phyloP scores from a whole-genome alignment of 2,113 vertebrate species.

The Amphiprion percula region DNA sequence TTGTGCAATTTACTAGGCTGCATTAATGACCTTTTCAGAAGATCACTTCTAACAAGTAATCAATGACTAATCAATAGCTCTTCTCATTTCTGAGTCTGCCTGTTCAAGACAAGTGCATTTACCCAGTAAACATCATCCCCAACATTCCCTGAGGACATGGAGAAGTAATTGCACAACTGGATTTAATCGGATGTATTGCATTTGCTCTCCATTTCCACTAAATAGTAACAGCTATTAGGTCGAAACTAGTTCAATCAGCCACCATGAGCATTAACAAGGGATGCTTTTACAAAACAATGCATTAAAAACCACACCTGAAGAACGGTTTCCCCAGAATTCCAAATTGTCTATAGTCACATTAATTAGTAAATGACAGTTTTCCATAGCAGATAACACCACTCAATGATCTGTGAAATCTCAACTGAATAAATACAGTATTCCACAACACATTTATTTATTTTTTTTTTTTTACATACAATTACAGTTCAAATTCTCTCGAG shows the following conservation, averaged over 20 bases:
- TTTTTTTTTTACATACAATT: too few species aligned
- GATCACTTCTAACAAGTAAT: not conserved
- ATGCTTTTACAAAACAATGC: too few species aligned
- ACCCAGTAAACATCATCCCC: not conserved
- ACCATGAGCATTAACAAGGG: not conserved
- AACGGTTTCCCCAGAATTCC: too few species aligned
- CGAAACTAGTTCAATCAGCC: not conserved
- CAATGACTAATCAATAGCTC: constrained; percentile 1
- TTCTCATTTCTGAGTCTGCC: not conserved
- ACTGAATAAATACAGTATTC: too few species aligned
- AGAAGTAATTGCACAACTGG: constrained; percentile 1
- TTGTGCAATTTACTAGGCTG: not conserved
- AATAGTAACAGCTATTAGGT: not conserved
- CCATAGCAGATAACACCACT: too few species aligned
- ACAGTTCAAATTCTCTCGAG: too few species aligned
- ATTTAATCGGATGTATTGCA: not conserved
- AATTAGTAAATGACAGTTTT: too few species aligned
- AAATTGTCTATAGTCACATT: too few species aligned
- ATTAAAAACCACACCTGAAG: too few species aligned
- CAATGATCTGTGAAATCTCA: too few species aligned
- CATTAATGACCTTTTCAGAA: not conserved
- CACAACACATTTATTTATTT: too few species aligned
- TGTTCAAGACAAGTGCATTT: not conserved
- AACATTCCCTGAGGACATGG: not conserved
- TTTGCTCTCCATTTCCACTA: not conserved